Evolutionary conservation across 2,888 invertebrate genomes (phyloP).

Genomic region (Ochropleura leucogaster): DNA sequence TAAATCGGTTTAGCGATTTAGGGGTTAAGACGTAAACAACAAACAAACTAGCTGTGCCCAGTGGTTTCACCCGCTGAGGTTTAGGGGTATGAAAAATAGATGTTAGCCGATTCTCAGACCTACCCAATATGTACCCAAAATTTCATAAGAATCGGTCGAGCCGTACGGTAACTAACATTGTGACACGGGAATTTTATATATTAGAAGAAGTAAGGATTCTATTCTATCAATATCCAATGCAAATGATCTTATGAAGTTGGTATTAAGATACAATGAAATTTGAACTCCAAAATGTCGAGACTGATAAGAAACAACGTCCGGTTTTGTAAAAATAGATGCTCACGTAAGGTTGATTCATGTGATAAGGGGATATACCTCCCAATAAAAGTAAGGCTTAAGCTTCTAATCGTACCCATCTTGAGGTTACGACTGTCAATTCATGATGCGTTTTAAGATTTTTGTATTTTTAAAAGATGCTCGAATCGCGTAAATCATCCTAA

Average conservation of each 20-base stretch:
- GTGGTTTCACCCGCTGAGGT: no score
- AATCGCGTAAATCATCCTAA: background rate
- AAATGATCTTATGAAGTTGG: conserved; percentile 24
- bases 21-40: no score
- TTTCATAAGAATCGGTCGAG: no score
- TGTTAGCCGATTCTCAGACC: no score
- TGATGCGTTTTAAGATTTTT: background rate
- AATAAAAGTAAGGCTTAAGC: conserved; percentile 10
- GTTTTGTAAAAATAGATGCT: conserved; percentile 12
- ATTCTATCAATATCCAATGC: conserved; percentile 9
- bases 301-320: conserved; percentile 17
- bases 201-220: no score
- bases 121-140: no score
- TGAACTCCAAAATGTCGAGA: background rate
- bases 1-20: no score
- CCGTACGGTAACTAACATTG: no score
- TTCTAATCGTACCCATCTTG: background rate
- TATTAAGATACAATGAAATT: conserved; percentile 17
- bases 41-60: no score
- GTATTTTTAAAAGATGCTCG: background rate
- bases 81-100: no score
- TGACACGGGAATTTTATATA: no score
- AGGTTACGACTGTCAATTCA: background rate
- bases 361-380: conserved; percentile 13
- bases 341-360: background rate